phyloP scores from a whole-genome alignment of 53 echinoderm and acorn worm genomes.

The Hippasteria phrygiana region DNA sequence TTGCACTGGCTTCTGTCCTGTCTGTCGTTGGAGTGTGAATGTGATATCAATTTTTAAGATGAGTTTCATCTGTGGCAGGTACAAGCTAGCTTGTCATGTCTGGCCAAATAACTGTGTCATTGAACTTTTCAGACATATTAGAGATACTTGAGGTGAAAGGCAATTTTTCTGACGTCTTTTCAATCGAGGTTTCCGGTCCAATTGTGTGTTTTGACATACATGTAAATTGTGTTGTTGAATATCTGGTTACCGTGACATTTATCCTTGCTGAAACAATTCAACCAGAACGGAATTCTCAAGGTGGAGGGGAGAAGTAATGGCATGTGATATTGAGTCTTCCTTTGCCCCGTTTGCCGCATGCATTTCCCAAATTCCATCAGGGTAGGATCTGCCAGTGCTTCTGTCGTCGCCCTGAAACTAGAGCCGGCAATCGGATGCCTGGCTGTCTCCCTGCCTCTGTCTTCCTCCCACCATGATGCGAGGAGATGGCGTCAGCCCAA shows the following conservation, averaged over 20 bases:
- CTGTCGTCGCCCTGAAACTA: conserved; percentile 46
- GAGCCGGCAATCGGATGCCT: conserved; percentile 52
- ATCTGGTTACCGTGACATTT: too few relatives aligned
- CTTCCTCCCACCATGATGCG: conserved; percentile 28
- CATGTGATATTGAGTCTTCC: conserved; percentile 28
- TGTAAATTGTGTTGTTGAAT: too few relatives aligned
- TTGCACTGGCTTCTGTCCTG: conserved; percentile 22
- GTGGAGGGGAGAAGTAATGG: not conserved
- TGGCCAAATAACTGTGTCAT: not conserved
- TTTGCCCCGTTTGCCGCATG: conserved; percentile 11
- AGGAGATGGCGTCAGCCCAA: conserved; percentile 61
- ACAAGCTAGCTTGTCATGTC: not conserved
- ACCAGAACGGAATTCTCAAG: too few relatives aligned
- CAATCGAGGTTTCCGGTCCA: not conserved
- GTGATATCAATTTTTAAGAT: not conserved
- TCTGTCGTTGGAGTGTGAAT: conserved; percentile 18
- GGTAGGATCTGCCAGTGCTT: not conserved
- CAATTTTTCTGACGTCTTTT: not conserved
- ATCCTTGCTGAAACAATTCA: too few relatives aligned
- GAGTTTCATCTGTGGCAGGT: not conserved
- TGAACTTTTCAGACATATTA: not conserved
- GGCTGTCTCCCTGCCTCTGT: conserved; percentile 9
- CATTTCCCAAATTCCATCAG: conserved; percentile 47
- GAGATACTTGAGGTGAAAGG: not conserved
- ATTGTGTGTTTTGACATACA: too few relatives aligned